Conservation (phyloP, 2,888 invertebrate genomes). For the Lissonota sp. region DNA sequence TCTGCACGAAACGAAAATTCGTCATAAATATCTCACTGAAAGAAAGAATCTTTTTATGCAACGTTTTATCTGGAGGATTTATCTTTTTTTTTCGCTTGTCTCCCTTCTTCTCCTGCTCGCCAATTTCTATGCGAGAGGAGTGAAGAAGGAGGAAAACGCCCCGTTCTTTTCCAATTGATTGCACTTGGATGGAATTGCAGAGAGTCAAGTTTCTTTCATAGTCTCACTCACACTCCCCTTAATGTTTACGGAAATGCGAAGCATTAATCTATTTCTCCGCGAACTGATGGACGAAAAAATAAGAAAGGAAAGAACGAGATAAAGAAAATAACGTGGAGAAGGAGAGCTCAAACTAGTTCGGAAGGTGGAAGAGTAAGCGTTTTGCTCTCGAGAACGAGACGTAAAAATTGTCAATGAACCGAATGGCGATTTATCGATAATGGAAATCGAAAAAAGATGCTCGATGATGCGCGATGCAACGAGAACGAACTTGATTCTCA, state of each 20-base stretch:
- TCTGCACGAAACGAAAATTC: constrained; percentile 4
- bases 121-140: constrained; percentile 56
- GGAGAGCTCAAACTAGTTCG: background rate
- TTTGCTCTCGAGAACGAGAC: constrained; percentile 14
- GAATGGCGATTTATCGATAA: constrained; percentile 49
- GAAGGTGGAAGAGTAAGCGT: constrained; percentile 22
- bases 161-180: constrained; percentile 62
- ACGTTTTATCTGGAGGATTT: constrained; percentile 66
- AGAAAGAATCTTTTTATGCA: constrained; percentile 55
- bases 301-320: constrained; percentile 9
- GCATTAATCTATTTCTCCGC: constrained; percentile 59
- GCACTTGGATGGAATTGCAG: constrained; percentile 58
- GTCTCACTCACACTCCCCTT: constrained; percentile 5
- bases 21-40: constrained; percentile 37
- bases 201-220: constrained; percentile 38
- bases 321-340: constrained; percentile 1
- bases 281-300: constrained; percentile 6
- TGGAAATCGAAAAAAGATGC: constrained; percentile 16
- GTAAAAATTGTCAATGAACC: constrained; percentile 27
- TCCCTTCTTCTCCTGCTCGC: constrained; percentile 28
- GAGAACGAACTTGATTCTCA: background rate
- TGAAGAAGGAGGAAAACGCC: constrained; percentile 51
- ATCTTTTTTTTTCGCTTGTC: constrained; percentile 11
- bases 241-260: constrained; percentile 62
- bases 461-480: background rate